phyloP scores from a whole-genome alignment of 2,797 vertebrate species.

The Gymnocypris eckloni region DNA sequence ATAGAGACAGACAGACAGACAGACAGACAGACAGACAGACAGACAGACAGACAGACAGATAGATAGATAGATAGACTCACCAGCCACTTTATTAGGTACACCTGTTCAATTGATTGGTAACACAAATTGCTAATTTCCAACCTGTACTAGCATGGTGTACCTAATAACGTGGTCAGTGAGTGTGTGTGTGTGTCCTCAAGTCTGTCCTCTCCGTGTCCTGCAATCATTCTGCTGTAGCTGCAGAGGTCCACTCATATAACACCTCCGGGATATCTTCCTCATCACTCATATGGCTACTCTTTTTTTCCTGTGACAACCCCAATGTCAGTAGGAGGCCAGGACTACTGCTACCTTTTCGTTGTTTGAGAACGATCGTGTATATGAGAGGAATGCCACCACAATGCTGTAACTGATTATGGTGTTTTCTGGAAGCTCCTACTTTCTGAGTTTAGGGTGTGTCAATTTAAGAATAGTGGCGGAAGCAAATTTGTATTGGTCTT shows the following conservation, averaged over 20 bases:
- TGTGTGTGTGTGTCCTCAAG: background rate
- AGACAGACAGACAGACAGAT: too few species aligned
- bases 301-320: slow-evolving; percentile 4
- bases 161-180: too few species aligned
- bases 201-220: slow-evolving; percentile 49
- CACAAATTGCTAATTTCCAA: too few species aligned
- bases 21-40: too few species aligned
- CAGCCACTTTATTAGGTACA: too few species aligned
- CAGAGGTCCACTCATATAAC: slow-evolving; percentile 37
- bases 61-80: too few species aligned
- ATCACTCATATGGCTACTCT: slow-evolving; percentile 41
- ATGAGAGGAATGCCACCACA: slow-evolving; percentile 5
- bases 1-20: too few species aligned
- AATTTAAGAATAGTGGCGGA: slow-evolving; percentile 6
- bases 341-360: background rate
- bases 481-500: slow-evolving; percentile 23
- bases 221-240: slow-evolving; percentile 41
- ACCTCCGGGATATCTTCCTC: slow-evolving; percentile 45
- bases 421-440: background rate
- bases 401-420: background rate
- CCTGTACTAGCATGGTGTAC: too few species aligned
- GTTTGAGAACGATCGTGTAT: slow-evolving; percentile 6
- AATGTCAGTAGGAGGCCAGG: background rate
- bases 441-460: slow-evolving; percentile 15
- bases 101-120: too few species aligned